Evolutionary conservation across 2,888 invertebrate genomes (phyloP), one percentile per base, ranked within the genome.

Genomic region (Drosophila niveifrons): DNA sequence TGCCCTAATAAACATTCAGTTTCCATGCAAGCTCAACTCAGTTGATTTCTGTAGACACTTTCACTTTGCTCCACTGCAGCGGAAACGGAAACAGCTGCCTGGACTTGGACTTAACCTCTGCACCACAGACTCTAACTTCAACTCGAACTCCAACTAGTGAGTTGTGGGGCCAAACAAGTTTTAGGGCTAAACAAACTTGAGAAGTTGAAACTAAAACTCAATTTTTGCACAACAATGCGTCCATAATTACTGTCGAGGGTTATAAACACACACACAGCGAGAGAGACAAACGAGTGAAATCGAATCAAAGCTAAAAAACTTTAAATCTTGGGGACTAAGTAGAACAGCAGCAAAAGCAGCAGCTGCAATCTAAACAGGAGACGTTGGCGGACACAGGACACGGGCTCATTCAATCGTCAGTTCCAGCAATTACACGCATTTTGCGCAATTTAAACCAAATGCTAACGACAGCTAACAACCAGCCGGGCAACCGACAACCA

Each of bases 371-470:
- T 79, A 81, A 77, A 55, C 66, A 51, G 9, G 9, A 34, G 51
- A 31, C 18, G 15, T 39, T 52, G 46, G 67, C 58, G 75, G 73
- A 80, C 78, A 81, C 71, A 80, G 78, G 74, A 80, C 78, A 81
- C 70, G 81, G 78, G 74, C 84, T 82, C 85, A 87, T 84, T 84
- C 85, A 84, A 87, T 87, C 82, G 88, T 87, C 88, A 85, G 88
- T 88, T 85, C 84, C 83, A 86, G 87, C 87, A 87, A 87, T 87
- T 87, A 87, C 87, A 88, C 87, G 87, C 87, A 87, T 88, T 87
- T 87, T 87, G 83, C 84, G 82, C 87, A 87, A 87, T 87, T 87
- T 87, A 87, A 88, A 73, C 88, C 87, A 87, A 87, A 85, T 87
- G 88, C 86, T 88, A 87, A 88, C 88, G 86, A 87, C 86, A 87